Evolutionary conservation across 2,888 invertebrate species (phyloP).

Genomic region (Eupsilia transversa): DNA sequence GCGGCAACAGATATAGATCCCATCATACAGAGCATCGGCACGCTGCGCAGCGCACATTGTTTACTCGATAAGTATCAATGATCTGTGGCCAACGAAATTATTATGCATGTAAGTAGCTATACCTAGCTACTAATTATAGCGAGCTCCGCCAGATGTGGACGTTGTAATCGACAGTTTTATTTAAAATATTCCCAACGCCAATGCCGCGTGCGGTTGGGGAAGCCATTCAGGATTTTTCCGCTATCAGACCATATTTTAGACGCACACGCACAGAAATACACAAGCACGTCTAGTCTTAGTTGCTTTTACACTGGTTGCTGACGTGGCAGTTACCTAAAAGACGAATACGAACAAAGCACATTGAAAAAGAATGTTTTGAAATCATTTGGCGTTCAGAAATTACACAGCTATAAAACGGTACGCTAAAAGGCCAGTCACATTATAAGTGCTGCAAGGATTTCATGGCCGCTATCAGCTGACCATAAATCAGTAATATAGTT

Average conservation of each 20-base stretch:
- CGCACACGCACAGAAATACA: neutral
- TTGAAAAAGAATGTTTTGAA: neutral
- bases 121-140: constrained; percentile 64
- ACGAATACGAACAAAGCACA: neutral
- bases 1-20: constrained; percentile 86
- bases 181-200: constrained; percentile 57
- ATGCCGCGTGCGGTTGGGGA: constrained; percentile 13
- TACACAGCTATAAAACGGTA: constrained; percentile 15
- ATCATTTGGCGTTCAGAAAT: neutral
- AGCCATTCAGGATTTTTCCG: constrained; percentile 54
- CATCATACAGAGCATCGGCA: constrained; percentile 77
- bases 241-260: constrained; percentile 23
- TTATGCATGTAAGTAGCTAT: constrained; percentile 69
- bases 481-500: constrained; percentile 70
- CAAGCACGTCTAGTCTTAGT: neutral
- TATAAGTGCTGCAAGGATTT: constrained; percentile 45
- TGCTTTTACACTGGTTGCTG: neutral
- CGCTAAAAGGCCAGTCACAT: constrained; percentile 35
- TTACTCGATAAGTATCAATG: constrained; percentile 78
- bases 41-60: constrained; percentile 70
- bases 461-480: constrained; percentile 59
- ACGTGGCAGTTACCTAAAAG: neutral
- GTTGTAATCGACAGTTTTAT: constrained; percentile 60
- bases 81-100: constrained; percentile 73
- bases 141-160: constrained; percentile 62